These are phyloP conservation scores for Morone saxatilis DNA, from an alignment of 2,113 vertebrate genomes.

Conservation along the genomic window DNA sequence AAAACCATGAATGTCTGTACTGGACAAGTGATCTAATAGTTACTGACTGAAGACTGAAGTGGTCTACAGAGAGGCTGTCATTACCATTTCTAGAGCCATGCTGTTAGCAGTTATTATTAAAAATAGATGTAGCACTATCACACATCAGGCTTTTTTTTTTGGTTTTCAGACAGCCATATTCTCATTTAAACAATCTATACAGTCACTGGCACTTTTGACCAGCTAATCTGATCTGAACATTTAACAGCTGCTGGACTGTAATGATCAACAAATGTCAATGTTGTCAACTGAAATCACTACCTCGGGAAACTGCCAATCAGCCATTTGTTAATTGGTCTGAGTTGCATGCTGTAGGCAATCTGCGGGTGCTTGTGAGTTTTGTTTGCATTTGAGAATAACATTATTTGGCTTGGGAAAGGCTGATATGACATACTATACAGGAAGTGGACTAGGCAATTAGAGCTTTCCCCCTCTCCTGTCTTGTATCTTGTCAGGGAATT, in stretches of 20 bases:
- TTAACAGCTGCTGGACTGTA: slow-evolving; percentile 21
- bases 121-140: not conserved
- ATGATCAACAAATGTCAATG: slow-evolving; percentile 37
- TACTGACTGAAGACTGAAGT: not conserved
- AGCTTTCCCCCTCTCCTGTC: slow-evolving; percentile 17
- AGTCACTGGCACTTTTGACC: not conserved
- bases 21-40: not conserved
- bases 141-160: not conserved
- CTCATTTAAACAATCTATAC: not conserved
- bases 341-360: not conserved
- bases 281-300: not conserved
- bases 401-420: slow-evolving; percentile 16
- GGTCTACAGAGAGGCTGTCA: not conserved
- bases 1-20: not conserved
- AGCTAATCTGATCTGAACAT: slow-evolving; percentile 6
- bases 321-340: slow-evolving; percentile 28
- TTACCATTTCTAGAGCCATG: not conserved
- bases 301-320: slow-evolving; percentile 27
- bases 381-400: slow-evolving; percentile 12
- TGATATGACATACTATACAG: slow-evolving; percentile 9
- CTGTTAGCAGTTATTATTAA: not conserved
- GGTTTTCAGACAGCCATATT: not conserved
- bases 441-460: slow-evolving; percentile 35
- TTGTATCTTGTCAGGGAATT: slow-evolving; percentile 44
- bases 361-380: not conserved